A percentile compares a stretch with the other conserved stretches of the same genome.
These are phyloP conservation scores for Mythimna loreyi DNA, from an alignment of 2,888 invertebrate species.

Conservation along the genomic window DNA sequence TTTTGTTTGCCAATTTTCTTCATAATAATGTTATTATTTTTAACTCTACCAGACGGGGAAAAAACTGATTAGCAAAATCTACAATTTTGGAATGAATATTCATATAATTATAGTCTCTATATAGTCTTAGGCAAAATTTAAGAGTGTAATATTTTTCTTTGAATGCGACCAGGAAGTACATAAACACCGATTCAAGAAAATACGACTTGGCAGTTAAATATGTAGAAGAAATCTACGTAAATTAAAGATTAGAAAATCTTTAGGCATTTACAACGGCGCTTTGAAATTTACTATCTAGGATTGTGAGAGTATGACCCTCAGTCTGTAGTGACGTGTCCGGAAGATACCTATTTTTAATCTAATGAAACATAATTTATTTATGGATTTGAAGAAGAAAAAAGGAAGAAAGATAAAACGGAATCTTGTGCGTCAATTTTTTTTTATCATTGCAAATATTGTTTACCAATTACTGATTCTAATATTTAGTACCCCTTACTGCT, in stretches of 20 bases:
- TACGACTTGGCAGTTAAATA: slow-evolving; percentile 1
- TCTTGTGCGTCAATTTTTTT: no score
- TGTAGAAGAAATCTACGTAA: neutral
- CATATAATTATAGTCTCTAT: no score
- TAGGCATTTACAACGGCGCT: neutral
- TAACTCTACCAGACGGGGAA: neutral
- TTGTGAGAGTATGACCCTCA: slow-evolving; percentile 5
- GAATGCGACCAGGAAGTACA: slow-evolving; percentile 9
- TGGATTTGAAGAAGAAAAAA: neutral
- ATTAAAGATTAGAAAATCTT: slow-evolving; percentile 8
- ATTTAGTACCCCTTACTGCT: no score
- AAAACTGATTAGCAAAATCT: neutral
- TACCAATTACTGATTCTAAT: neutral
- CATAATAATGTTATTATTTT: neutral
- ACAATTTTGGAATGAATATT: neutral
- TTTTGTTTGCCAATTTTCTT: slow-evolving; percentile 9
- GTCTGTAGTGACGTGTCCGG: neutral
- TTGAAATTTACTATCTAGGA: neutral
- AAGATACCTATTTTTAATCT: neutral
- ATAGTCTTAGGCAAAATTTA: neutral
- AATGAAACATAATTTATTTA: neutral
- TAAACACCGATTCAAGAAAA: neutral
- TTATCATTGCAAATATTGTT: neutral
- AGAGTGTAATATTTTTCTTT: neutral
- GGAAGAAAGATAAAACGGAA: neutral